Evolutionary conservation across 2,888 invertebrate species (phyloP).

Genomic region (Adela reaumurella): DNA sequence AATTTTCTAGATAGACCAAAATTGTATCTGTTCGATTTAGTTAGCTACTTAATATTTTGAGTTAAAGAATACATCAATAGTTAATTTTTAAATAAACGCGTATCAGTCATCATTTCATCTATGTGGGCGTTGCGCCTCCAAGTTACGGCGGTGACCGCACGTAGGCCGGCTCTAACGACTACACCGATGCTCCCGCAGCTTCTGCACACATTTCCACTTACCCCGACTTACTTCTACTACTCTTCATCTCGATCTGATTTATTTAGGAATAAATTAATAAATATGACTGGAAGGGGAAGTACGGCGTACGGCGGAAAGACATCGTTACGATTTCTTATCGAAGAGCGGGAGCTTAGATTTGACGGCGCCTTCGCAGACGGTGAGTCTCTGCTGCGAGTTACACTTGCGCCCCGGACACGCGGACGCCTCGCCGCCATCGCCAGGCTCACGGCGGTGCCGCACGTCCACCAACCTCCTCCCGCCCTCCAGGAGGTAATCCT

Average conservation of each 20-base stretch:
- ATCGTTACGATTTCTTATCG: constrained; percentile 59
- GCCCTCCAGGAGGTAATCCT: constrained; percentile 22
- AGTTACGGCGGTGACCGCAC: not conserved
- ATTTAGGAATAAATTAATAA: not conserved
- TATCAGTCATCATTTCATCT: not conserved
- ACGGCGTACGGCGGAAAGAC: not conserved
- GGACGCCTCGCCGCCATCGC: constrained; percentile 16
- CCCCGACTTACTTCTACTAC: no score
- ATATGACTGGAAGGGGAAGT: not conserved
- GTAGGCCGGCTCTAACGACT: no score
- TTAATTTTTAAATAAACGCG: not conserved
- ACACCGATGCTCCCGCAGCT: no score
- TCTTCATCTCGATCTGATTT: not conserved
- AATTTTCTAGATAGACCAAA: no score
- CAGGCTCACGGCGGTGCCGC: constrained; percentile 18
- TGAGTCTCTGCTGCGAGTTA: constrained; percentile 62
- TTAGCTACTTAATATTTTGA: no score
- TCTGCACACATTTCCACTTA: no score
- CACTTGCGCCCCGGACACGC: constrained; percentile 29
- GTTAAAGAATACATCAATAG: not conserved
- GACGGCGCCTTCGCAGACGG: constrained; percentile 84
- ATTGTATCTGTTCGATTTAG: no score
- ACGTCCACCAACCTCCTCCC: constrained; percentile 18
- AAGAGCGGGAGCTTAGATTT: constrained; percentile 81
- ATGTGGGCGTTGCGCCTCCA: not conserved